Evolutionary conservation across 2,113 vertebrate species (phyloP).

Genomic region (rat (Rattus norvegicus)): DNA sequence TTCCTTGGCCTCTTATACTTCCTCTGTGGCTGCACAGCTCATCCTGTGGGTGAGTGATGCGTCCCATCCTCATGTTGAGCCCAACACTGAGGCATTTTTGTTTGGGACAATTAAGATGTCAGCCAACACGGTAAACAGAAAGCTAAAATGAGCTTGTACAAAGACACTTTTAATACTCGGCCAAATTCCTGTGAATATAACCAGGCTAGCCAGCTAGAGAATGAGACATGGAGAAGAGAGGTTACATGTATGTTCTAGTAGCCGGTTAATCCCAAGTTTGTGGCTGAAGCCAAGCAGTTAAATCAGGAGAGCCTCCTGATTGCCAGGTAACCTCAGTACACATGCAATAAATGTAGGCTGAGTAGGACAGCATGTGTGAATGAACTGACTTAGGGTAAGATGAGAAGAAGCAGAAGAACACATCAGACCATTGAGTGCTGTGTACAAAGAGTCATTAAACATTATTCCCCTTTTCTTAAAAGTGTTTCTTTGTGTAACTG

Average conservation of each 20-base stretch:
- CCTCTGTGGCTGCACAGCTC: not conserved
- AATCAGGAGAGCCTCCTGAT: not conserved
- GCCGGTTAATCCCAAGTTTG: not conserved
- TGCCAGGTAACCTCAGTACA: not conserved
- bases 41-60: not conserved
- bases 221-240: not conserved
- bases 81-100: not conserved
- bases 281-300: not conserved
- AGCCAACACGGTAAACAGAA: not conserved
- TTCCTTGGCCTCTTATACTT: not conserved
- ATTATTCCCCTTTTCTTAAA: not conserved
- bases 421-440: not conserved
- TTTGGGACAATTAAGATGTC: conserved; percentile 7
- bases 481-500: not conserved
- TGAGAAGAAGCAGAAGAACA: not conserved
- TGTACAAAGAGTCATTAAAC: conserved; percentile 3
- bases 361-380: not conserved
- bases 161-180: not conserved
- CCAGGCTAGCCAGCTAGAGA: not conserved
- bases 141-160: not conserved
- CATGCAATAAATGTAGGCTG: not conserved
- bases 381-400: not conserved
- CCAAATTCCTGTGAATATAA: not conserved
- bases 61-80: not conserved
- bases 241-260: not conserved